These are phyloP conservation scores for Drosophila obscura DNA, from an alignment of 1,140 invertebrate species.

Conservation along the genomic window DNA sequence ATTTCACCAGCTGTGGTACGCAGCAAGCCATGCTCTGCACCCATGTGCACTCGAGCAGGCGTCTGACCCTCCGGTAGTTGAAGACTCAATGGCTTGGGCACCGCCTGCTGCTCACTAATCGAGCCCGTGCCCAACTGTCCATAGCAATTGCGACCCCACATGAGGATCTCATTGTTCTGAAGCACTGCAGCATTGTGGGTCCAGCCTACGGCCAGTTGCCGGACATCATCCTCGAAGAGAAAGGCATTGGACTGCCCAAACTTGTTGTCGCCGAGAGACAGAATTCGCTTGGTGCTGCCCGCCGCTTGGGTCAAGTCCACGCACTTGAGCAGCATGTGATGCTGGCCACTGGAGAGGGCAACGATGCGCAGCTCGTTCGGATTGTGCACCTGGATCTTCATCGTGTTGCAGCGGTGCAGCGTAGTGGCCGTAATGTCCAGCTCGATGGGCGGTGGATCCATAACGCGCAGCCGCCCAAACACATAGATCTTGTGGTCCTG, in stretches of 20 bases:
- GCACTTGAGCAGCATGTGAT: constrained; percentile 88
- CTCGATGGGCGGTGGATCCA: constrained; percentile 73
- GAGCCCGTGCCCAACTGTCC: constrained; percentile 87
- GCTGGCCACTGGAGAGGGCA: constrained; percentile 87
- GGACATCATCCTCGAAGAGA: constrained; percentile 81
- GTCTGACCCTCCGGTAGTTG: constrained; percentile 44
- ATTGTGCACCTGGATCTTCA: constrained; percentile 67
- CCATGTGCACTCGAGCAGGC: constrained; percentile 86
- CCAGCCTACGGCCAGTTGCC: constrained; percentile 88
- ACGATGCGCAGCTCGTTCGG: constrained; percentile 62
- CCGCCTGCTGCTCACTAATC: constrained; percentile 58
- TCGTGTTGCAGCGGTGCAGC: constrained; percentile 66
- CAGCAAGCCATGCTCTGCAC: constrained; percentile 91
- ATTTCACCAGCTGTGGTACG: constrained; percentile 85
- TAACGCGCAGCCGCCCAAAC: constrained; percentile 66
- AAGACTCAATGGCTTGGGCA: constrained; percentile 50
- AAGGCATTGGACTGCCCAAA: constrained; percentile 86
- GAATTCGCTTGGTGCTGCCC: constrained; percentile 77
- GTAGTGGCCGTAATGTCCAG: constrained; percentile 70
- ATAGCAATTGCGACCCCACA: constrained; percentile 93
- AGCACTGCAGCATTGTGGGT: constrained; percentile 88
- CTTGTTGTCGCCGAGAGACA: constrained; percentile 91
- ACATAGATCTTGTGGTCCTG: constrained; percentile 84
- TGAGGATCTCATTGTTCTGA: constrained; percentile 86
- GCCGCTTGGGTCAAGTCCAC: constrained; percentile 30